These are phyloP conservation scores for Scolopax mira DNA, from an alignment of 2,113 vertebrate species.

Conservation along the genomic window DNA sequence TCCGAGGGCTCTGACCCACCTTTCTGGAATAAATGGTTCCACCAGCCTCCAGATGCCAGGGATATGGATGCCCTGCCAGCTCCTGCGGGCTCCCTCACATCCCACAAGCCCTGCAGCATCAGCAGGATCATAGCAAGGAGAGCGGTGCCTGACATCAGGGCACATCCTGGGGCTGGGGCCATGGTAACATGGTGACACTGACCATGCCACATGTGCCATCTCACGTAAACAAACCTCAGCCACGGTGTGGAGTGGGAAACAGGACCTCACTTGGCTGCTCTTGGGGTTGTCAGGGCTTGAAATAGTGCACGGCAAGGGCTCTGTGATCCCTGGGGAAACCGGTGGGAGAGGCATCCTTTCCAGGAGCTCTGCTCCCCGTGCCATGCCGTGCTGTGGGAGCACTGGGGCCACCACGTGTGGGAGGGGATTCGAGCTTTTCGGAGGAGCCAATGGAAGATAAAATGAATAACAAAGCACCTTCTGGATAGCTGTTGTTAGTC, in stretches of 20 bases:
- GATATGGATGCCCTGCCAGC: neutral
- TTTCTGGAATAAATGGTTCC: neutral
- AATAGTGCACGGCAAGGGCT: neutral
- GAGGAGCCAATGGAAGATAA: neutral
- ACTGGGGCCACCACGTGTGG: no score
- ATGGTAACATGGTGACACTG: fast-evolving
- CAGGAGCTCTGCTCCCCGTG: neutral
- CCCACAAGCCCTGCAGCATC: fast-evolving
- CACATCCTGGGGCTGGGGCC: neutral
- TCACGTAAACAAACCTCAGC: neutral
- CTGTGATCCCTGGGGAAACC: neutral
- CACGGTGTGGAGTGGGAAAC: fast-evolving
- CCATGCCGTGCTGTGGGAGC: neutral
- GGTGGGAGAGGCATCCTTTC: neutral
- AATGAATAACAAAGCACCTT: constrained; percentile 67
- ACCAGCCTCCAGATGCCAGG: neutral
- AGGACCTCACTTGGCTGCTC: neutral
- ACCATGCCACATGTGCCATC: fast-evolving
- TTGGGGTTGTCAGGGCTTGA: neutral
- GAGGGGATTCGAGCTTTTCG: neutral
- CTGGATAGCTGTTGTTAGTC: constrained; percentile 69
- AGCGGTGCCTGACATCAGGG: neutral
- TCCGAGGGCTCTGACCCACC: neutral
- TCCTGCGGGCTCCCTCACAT: neutral
- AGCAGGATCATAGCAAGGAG: neutral